Conservation (phyloP, 37 sponge, comb jelly and placozoan species). For the Haliclona indistincta region DNA sequence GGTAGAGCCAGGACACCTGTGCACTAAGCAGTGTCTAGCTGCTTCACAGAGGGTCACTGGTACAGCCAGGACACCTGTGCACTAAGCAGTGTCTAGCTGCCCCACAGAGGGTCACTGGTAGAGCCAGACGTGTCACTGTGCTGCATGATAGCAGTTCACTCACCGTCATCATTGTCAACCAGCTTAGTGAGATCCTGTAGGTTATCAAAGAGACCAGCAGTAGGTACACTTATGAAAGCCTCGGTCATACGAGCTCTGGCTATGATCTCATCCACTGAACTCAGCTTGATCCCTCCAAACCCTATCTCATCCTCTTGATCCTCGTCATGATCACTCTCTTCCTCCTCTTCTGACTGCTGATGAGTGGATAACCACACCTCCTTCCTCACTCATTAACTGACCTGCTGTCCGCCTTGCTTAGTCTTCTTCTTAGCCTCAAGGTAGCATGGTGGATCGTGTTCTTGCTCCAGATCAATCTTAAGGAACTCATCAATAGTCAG, state of each 20-base stretch:
- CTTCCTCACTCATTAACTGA: not conserved
- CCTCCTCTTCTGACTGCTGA: slow-evolving; percentile 6
- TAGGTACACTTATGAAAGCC: slow-evolving; percentile 25
- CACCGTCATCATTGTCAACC: slow-evolving; percentile 36
- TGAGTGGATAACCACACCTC: too few relatives aligned
- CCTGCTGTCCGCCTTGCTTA: not conserved
- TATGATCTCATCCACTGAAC: slow-evolving; percentile 76
- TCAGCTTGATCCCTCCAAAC: slow-evolving; percentile 47
- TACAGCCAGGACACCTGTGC: too few relatives aligned
- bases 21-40: too few relatives aligned
- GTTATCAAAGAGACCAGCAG: slow-evolving; percentile 31
- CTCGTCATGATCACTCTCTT: slow-evolving; percentile 2
- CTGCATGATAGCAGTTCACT: too few relatives aligned
- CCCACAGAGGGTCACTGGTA: too few relatives aligned
- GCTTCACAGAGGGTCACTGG: too few relatives aligned
- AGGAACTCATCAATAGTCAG: slow-evolving; percentile 99
- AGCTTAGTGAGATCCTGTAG: slow-evolving; percentile 45
- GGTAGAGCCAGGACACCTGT: too few relatives aligned
- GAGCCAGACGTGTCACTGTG: too few relatives aligned
- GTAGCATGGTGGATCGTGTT: slow-evolving; percentile 97
- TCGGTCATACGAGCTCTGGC: slow-evolving; percentile 71
- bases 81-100: too few relatives aligned
- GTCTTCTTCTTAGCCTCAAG: slow-evolving; percentile 59
- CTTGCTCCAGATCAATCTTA: slow-evolving; percentile 93
- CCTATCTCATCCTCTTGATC: slow-evolving; percentile 21